Evolutionary conservation across 1,140 invertebrate genomes (phyloP).

Genomic region (Drosophila mauritiana): DNA sequence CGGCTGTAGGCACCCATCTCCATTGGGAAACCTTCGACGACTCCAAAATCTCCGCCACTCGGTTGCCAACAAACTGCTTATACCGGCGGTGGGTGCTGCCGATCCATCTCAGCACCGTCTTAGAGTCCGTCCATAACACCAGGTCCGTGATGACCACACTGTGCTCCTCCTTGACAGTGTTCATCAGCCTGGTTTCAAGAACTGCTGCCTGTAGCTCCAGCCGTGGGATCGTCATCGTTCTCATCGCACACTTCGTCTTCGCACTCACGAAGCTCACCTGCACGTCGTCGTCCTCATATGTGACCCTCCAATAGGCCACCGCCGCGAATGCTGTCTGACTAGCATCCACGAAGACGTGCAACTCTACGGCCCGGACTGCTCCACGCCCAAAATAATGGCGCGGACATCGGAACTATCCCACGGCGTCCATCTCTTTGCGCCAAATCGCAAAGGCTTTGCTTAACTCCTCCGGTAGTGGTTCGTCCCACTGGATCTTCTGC

Average conservation of each 20-base stretch:
- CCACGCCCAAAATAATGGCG: background rate
- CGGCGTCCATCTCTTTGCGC: slow-evolving; percentile 7
- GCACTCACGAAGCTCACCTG: slow-evolving; percentile 17
- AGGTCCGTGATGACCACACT: background rate
- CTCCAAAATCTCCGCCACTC: slow-evolving; percentile 53
- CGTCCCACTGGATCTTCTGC: slow-evolving; percentile 8
- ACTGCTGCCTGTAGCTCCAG: slow-evolving; percentile 84
- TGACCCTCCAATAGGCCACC: slow-evolving; percentile 38
- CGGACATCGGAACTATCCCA: background rate
- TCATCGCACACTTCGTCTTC: slow-evolving; percentile 78
- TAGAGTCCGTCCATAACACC: no score
- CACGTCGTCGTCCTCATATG: background rate
- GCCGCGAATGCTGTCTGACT: slow-evolving; percentile 29
- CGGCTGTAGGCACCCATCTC: no score
- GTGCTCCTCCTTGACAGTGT: slow-evolving; percentile 6
- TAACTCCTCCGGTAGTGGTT: slow-evolving; percentile 3
- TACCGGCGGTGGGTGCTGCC: background rate
- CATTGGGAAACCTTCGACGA: background rate
- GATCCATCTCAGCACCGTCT: slow-evolving; percentile 1
- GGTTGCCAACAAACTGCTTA: slow-evolving; percentile 68
- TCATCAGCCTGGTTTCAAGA: slow-evolving; percentile 66
- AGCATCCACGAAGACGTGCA: slow-evolving; percentile 39
- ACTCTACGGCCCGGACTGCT: background rate
- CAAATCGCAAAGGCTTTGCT: background rate
- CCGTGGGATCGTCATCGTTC: slow-evolving; percentile 75